phyloP scores from a whole-genome alignment of 1,140 invertebrate genomes.

The Drosophila burlai region DNA sequence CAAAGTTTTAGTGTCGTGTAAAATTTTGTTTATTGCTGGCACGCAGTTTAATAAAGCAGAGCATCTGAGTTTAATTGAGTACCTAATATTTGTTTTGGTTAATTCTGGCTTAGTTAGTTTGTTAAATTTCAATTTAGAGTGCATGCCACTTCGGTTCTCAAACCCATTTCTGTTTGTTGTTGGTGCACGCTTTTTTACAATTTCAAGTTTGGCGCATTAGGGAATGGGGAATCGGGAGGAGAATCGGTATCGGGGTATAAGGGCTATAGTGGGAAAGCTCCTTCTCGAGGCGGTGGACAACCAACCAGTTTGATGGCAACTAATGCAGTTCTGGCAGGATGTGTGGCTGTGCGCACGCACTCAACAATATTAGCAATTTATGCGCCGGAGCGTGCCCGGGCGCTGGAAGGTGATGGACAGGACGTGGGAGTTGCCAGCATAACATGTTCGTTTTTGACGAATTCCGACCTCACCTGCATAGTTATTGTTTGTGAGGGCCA shows the following conservation, averaged over 20 bases:
- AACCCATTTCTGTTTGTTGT: background rate
- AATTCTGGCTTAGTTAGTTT: background rate
- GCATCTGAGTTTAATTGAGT: background rate
- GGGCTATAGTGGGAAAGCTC: background rate
- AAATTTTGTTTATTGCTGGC: too few species aligned
- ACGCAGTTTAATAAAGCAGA: background rate
- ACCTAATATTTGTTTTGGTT: background rate
- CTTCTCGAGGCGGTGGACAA: conserved; percentile 42
- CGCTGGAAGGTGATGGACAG: conserved; percentile 25
- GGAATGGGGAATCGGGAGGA: background rate
- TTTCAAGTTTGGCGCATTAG: conserved; percentile 20
- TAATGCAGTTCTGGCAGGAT: conserved; percentile 61
- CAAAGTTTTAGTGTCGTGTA: too few species aligned
- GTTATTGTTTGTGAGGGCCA: conserved; percentile 52
- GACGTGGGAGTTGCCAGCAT: conserved; percentile 30
- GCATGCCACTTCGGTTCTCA: background rate
- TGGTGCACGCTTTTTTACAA: conserved; percentile 3
- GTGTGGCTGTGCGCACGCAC: conserved; percentile 53
- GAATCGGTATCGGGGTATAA: background rate
- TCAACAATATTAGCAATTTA: conserved; percentile 82
- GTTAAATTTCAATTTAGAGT: conserved; percentile 3
- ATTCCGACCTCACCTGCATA: conserved; percentile 71
- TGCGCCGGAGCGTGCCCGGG: conserved; percentile 68
- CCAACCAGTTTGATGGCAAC: conserved; percentile 47
- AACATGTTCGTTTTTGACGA: conserved; percentile 66